Base-by-base conservation (phyloP, 1,140 invertebrate species). In the Drosophila pseudoananassae region DNA sequence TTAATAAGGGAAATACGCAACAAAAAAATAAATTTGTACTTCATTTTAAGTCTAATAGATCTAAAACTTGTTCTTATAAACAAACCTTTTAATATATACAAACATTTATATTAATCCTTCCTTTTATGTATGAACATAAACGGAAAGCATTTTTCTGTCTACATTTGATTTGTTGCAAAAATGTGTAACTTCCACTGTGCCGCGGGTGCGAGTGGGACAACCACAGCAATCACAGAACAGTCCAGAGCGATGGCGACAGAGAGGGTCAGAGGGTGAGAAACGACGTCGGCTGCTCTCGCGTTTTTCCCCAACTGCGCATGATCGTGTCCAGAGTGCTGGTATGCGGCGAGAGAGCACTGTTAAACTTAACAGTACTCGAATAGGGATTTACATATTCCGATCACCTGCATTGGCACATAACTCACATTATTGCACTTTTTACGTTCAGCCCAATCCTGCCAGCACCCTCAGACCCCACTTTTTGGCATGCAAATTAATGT, bases 401-500 rank as follows among this genome's bases (percentile, higher is more conserved):
- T 57, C 54, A 57, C 54, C 54, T 56, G 40, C 40, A 45, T 36
- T 43, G 40, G 14, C 36, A 14, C 38, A 33, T 12, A 12, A 40
- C 7, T 38, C 15, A 56, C 27, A 17, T 14, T 43, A 43, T 15
- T 23, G 38, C 23, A 40, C 3, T 40, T 5, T 40, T 55, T 1
- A 40, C 2, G 15, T 6, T 10, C 38, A 15, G 4, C 38, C 40
- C 14, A 43, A 7, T 51, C 12, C 40, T 23, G 31, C 12, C 33
- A 6, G 23, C 23, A 14, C 23, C 20, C 23, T 12, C 33, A 12
- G 36, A 17, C n/a, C 17, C 5, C 36, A 1, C 9, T 38, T 7
- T 47, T 36, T 51, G 9, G 14, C 17, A 49, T 56, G 33, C 64
- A 70, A 64, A 70, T 70, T 70, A 70, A 70, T 70, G 64, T 36